These are phyloP conservation scores for Charaxes varanes DNA, from an alignment of 1,140 invertebrate species.

Conservation along the genomic window DNA sequence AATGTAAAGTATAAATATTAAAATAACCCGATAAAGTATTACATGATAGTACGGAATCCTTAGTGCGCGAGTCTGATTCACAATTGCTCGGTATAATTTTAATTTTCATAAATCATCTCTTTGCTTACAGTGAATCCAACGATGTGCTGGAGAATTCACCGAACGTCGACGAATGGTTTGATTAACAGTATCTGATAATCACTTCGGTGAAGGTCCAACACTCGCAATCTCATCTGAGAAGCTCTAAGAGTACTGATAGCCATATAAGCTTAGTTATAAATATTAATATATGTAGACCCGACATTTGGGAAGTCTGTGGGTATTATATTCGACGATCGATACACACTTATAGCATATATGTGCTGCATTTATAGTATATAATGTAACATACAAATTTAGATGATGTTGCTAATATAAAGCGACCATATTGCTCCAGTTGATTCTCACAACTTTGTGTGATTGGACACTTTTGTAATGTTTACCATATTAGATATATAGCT, in stretches of 20 bases:
- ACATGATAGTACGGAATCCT: too few species aligned
- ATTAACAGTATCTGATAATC: conserved; percentile 37
- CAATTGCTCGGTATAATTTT: not conserved
- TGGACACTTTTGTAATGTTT: too few species aligned
- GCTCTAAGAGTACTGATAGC: conserved; percentile 6
- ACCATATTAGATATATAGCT: too few species aligned
- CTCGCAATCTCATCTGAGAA: conserved; percentile 1
- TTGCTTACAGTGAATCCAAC: conserved; percentile 83
- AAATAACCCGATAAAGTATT: too few species aligned
- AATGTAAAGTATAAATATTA: too few species aligned
- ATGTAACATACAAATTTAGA: too few species aligned
- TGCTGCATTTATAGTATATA: conserved; percentile 2
- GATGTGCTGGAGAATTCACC: conserved; percentile 87
- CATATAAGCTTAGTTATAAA: conserved; percentile 5
- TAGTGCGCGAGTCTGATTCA: too few species aligned
- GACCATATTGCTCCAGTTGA: too few species aligned
- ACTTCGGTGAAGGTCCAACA: conserved; percentile 18
- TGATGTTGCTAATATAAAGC: too few species aligned
- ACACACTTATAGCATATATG: not conserved
- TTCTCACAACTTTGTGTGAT: too few species aligned
- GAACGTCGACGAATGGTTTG: conserved; percentile 71
- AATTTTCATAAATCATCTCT: conserved; percentile 14
- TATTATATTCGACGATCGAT: not conserved
- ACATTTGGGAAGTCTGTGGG: not conserved
- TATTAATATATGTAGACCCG: conserved; percentile 1